A percentile compares a stretch with the other conserved stretches of the same genome.
Conservation (phyloP, 1,140 invertebrate species). For the Bombus waltoni region DNA sequence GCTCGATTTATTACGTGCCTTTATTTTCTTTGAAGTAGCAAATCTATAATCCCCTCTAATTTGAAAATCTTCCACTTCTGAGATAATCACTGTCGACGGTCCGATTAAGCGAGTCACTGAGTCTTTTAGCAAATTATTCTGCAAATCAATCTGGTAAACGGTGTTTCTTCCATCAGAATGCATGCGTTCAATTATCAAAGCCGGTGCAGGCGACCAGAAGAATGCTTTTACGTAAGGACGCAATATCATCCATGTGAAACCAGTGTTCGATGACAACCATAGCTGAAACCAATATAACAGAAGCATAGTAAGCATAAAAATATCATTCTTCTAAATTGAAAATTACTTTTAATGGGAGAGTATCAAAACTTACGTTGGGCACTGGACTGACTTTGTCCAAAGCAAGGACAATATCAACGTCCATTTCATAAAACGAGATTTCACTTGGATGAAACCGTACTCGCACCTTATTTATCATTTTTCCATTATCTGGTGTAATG, state of each 20-base stretch:
- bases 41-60: slow-evolving; percentile 93
- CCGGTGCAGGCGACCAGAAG: slow-evolving; percentile 84
- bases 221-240: slow-evolving; percentile 90
- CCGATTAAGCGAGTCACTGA: not conserved
- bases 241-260: slow-evolving; percentile 86
- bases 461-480: slow-evolving; percentile 84
- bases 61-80: slow-evolving; percentile 90
- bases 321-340: not conserved
- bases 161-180: slow-evolving; percentile 85
- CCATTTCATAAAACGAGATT: slow-evolving; percentile 88
- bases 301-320: not conserved
- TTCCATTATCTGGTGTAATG: slow-evolving; percentile 89
- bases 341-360: not conserved
- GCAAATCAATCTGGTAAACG: slow-evolving; percentile 83
- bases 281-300: slow-evolving; percentile 82
- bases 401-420: slow-evolving; percentile 84
- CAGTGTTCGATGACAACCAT: slow-evolving; percentile 90
- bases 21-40: slow-evolving; percentile 85
- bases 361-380: slow-evolving; percentile 85
- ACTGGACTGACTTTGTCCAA: slow-evolving; percentile 88
- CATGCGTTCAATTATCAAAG: slow-evolving; percentile 88
- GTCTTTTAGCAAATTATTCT: not conserved
- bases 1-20: slow-evolving; percentile 3
- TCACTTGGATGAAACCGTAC: slow-evolving; percentile 90
- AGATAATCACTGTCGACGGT: slow-evolving; percentile 41